A percentile compares a stretch with the other conserved stretches of the same genome.
Conservation (phyloP, 2,888 invertebrate species). For the Entomobrya proxima region DNA sequence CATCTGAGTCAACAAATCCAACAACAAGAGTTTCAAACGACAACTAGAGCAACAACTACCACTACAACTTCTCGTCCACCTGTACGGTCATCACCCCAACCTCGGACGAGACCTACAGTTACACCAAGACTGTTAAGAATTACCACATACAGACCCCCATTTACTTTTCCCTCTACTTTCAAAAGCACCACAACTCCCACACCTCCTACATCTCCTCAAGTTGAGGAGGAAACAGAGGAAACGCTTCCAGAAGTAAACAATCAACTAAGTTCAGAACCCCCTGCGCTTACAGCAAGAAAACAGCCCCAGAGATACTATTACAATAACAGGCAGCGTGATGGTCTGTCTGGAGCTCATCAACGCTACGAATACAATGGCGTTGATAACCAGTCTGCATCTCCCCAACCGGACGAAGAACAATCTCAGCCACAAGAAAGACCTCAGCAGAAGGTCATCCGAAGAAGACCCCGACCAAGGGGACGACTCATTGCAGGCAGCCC, state of each 20-base stretch:
- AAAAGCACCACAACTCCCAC: conserved; percentile 22
- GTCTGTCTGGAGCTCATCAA: conserved; percentile 53
- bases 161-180: not conserved
- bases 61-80: not conserved
- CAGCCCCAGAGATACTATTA: conserved; percentile 47
- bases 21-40: conserved; percentile 34
- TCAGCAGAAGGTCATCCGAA: not conserved
- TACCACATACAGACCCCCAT: conserved; percentile 38
- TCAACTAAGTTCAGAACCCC: conserved; percentile 8
- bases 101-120: not conserved
- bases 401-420: not conserved
- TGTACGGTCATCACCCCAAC: not conserved
- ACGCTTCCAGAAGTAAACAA: conserved; percentile 12
- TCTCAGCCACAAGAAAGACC: not conserved
- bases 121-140: conserved; percentile 36
- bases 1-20: conserved; percentile 43
- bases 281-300: conserved; percentile 17
- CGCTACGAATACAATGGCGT: conserved; percentile 56
- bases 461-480: conserved; percentile 25
- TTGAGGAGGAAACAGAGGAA: conserved; percentile 1
- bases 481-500: conserved; percentile 46
- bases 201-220: not conserved
- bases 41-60: not conserved
- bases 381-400: not conserved
- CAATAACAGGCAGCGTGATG: conserved; percentile 37